Conservation (phyloP, 1,140 invertebrate genomes). For the Drosophila lacteicornis region DNA sequence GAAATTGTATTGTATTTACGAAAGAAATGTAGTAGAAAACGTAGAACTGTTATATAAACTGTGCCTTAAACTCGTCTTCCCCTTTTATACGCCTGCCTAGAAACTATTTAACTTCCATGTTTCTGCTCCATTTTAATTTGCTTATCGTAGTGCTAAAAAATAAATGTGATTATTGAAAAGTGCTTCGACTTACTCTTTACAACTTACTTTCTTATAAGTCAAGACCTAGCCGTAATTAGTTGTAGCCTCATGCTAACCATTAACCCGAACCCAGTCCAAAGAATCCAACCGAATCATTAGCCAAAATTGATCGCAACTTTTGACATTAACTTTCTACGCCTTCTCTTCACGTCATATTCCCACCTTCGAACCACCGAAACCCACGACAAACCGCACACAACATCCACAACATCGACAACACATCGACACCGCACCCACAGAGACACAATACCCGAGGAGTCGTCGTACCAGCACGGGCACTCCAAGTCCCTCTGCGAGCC, state of each 20-base stretch:
- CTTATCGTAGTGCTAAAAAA: constrained; percentile 34
- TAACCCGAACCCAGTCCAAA: constrained; percentile 24
- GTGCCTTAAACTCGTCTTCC: constrained; percentile 42
- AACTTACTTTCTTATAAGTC: constrained; percentile 10
- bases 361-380: constrained; percentile 36
- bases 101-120: constrained; percentile 13
- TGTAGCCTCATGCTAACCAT: constrained; percentile 54
- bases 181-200: constrained; percentile 24
- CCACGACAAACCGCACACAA: constrained; percentile 26
- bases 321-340: constrained; percentile 79
- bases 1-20: constrained; percentile 58
- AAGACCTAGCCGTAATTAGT: constrained; percentile 42
- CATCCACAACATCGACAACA: constrained; percentile 43
- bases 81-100: constrained; percentile 8
- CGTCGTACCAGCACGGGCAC: constrained; percentile 76
- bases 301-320: constrained; percentile 66
- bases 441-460: constrained; percentile 84
- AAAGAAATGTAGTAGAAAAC: constrained; percentile 12
- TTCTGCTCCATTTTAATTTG: constrained; percentile 29
- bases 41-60: constrained; percentile 22
- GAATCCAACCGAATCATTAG: constrained; percentile 35
- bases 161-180: constrained; percentile 39
- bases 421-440: constrained; percentile 49
- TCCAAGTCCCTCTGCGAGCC: constrained; percentile 83
- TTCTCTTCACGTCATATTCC: constrained; percentile 72